Evolutionary conservation across 2,888 invertebrate species (phyloP).

Genomic region (Leptopilina myrica): DNA sequence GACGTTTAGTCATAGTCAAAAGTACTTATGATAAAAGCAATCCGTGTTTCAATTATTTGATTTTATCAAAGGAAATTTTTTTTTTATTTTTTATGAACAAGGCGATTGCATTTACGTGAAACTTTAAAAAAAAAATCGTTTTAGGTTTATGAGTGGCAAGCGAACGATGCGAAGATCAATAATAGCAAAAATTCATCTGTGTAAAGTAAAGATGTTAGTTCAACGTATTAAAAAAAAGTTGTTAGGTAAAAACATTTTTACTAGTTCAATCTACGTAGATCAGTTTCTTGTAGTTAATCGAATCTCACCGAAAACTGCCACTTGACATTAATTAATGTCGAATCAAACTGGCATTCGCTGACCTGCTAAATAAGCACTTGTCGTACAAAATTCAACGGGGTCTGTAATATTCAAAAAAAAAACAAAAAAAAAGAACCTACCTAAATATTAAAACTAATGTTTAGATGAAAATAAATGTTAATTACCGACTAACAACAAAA

Average conservation of each 20-base stretch:
- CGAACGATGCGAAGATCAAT: constrained; percentile 41
- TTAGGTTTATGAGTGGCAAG: constrained; percentile 43
- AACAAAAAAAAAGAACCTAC: constrained; percentile 19
- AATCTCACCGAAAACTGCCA: constrained; percentile 51
- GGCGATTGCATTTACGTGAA: constrained; percentile 51
- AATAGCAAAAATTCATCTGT: constrained; percentile 46
- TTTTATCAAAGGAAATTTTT: constrained; percentile 32
- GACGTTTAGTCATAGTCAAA: constrained; percentile 35
- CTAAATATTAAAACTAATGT: constrained; percentile 50
- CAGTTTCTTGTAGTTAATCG: constrained; percentile 46
- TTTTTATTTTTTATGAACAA: constrained; percentile 39
- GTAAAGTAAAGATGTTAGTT: constrained; percentile 46
- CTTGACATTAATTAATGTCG: constrained; percentile 42
- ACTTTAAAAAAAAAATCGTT: constrained; percentile 43
- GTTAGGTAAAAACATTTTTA: constrained; percentile 44
- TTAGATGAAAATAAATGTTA: constrained; percentile 51
- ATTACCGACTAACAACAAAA: constrained; percentile 53
- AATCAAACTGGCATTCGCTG: constrained; percentile 44
- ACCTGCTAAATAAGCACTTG: constrained; percentile 45
- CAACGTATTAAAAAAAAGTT: constrained; percentile 47
- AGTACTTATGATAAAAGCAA: constrained; percentile 36
- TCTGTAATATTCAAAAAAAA: constrained; percentile 42
- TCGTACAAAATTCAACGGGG: constrained; percentile 44
- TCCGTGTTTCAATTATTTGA: constrained; percentile 20
- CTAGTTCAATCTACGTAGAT: constrained; percentile 45